These are phyloP conservation scores for Tinea pellionella DNA, from an alignment of 2,888 invertebrate genomes.

Conservation along the genomic window DNA sequence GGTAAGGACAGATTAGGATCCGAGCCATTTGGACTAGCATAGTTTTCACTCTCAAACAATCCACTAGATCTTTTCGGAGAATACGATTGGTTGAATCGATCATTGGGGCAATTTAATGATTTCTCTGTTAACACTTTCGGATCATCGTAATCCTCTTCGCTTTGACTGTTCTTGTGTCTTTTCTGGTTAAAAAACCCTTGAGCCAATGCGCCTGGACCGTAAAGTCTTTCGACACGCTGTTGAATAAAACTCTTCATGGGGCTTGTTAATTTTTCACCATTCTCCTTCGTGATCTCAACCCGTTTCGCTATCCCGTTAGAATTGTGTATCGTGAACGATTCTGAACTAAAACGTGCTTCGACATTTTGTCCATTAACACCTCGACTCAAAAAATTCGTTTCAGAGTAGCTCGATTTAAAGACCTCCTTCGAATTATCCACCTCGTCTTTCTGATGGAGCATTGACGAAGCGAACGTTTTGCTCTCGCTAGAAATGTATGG, in stretches of 20 bases:
- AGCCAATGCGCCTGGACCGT: conserved; percentile 88
- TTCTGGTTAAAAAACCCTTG: conserved; percentile 84
- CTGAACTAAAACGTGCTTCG: conserved; percentile 39
- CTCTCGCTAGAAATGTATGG: conserved; percentile 52
- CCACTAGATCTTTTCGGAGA: conserved; percentile 35
- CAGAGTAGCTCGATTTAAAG: conserved; percentile 62
- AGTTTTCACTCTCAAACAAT: conserved; percentile 31
- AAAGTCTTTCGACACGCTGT: conserved; percentile 87
- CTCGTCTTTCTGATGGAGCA: conserved; percentile 53
- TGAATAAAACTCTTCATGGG: conserved; percentile 84
- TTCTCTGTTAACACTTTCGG: conserved; percentile 50
- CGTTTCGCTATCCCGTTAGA: conserved; percentile 57
- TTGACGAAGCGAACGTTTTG: conserved; percentile 52
- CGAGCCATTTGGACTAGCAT: conserved; percentile 35
- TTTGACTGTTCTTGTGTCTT: conserved; percentile 54
- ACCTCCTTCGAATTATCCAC: conserved; percentile 53
- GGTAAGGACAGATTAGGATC: conserved; percentile 67
- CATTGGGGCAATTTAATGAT: conserved; percentile 44
- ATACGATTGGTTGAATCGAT: conserved; percentile 32
- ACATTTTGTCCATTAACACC: conserved; percentile 43
- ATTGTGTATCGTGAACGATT: conserved; percentile 54
- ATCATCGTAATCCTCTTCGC: conserved; percentile 42
- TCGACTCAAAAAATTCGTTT: conserved; percentile 50
- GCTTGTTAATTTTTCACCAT: conserved; percentile 54
- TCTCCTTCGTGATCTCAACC: conserved; percentile 60